Percentiles rank a stretch among this genome's conserved stretches.
These are phyloP conservation scores for Gopherus evgoodei DNA, from an alignment of 2,113 vertebrate species.

Conservation along the genomic window DNA sequence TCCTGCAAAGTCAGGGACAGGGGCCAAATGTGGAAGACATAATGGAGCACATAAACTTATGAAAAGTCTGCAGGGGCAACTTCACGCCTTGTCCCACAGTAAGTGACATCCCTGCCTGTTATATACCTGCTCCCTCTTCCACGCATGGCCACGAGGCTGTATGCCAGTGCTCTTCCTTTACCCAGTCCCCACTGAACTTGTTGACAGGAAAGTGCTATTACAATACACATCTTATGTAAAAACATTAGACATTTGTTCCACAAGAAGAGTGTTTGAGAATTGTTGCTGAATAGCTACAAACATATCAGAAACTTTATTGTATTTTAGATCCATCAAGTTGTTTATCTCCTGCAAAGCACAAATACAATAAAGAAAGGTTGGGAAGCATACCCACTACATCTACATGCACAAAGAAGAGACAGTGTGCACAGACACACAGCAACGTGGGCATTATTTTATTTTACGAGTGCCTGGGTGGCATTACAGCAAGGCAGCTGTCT, in stretches of 20 bases:
- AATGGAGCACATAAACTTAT: neutral
- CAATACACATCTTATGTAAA: conserved; percentile 28
- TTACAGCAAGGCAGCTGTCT: accelerated
- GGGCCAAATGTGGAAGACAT: neutral
- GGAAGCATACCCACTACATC: conserved; percentile 14
- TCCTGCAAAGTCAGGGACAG: neutral
- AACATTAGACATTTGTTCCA: conserved; percentile 17
- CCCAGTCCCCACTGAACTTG: neutral
- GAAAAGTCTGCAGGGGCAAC: neutral
- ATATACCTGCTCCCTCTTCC: neutral
- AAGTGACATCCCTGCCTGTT: neutral
- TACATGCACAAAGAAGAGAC: neutral
- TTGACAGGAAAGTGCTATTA: neutral
- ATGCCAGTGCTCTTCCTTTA: neutral
- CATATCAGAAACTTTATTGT: neutral
- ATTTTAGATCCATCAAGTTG: neutral
- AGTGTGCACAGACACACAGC: neutral
- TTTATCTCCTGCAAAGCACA: neutral
- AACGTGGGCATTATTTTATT: conserved; percentile 4
- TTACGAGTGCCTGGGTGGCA: neutral
- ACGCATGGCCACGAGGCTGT: neutral
- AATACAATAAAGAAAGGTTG: conserved; percentile 32
- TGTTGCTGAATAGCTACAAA: neutral
- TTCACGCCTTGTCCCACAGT: neutral
- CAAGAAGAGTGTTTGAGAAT: neutral